phyloP scores from a whole-genome alignment of 2,797 vertebrate genomes.

The Nothura maculosa region DNA sequence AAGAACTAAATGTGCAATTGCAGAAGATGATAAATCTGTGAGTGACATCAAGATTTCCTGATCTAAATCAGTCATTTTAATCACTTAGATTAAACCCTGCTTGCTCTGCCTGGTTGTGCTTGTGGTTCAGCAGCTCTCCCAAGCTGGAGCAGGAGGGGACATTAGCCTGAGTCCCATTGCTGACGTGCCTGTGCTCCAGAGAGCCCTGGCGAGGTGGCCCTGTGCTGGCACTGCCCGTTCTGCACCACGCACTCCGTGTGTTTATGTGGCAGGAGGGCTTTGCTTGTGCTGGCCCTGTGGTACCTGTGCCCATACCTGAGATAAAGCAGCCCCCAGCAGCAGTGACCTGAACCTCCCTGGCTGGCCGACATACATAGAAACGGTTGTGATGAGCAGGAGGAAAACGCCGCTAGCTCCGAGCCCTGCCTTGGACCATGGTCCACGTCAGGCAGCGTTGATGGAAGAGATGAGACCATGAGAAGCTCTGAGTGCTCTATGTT shows the following conservation, averaged over 20 bases:
- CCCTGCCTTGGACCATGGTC: background rate
- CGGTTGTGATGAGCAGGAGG: fast-evolving
- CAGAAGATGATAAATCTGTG: background rate
- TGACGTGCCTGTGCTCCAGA: background rate
- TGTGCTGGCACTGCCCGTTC: background rate
- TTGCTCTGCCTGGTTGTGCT: background rate
- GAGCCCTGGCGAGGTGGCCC: background rate
- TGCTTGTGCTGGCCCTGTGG: background rate
- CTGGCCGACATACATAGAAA: background rate
- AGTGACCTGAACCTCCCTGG: background rate
- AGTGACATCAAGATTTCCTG: background rate
- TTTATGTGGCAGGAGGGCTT: background rate
- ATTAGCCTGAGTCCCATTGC: background rate
- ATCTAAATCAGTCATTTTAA: background rate
- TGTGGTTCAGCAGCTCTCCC: slow-evolving; percentile 1
- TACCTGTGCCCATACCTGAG: background rate
- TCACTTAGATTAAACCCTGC: slow-evolving; percentile 10
- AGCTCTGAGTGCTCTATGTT: fast-evolving
- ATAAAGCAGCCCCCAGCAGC: background rate
- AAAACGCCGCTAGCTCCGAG: background rate
- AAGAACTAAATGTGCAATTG: background rate
- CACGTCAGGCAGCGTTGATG: background rate
- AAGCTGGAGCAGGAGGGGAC: background rate
- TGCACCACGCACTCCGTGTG: background rate
- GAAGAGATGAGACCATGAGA: background rate